These are phyloP conservation scores for Phocoena phocoena DNA, from an alignment of 2,113 vertebrate genomes.

Conservation along the genomic window DNA sequence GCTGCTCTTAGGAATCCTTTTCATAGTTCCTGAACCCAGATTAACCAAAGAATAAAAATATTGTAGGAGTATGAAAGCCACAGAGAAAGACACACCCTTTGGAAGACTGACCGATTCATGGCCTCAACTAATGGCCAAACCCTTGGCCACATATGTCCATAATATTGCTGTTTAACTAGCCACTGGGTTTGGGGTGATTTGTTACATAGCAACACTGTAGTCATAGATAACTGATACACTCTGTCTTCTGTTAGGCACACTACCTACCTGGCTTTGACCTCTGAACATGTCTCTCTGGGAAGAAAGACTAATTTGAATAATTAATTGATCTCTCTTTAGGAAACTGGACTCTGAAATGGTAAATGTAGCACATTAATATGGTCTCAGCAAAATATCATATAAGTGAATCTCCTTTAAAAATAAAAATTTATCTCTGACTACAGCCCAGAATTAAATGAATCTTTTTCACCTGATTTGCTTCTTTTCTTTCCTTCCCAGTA, in stretches of 20 bases:
- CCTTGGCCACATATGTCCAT: not conserved
- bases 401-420: conserved; percentile 35
- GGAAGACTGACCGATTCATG: not conserved
- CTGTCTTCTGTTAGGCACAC: not conserved
- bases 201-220: not conserved
- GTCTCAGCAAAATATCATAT: not conserved
- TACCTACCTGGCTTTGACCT: not conserved
- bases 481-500: not conserved
- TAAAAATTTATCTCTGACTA: conserved; percentile 24
- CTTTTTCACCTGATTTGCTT: not conserved
- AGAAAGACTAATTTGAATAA: not conserved
- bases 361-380: conserved; percentile 14
- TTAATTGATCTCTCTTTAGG: not conserved
- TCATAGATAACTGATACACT: not conserved
- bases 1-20: not conserved
- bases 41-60: not conserved
- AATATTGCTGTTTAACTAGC: not conserved
- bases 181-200: not conserved
- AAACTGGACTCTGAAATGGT: not conserved
- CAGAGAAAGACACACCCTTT: not conserved
- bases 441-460: conserved; percentile 29
- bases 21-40: not conserved
- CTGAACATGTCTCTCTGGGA: not conserved
- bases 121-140: fast-evolving
- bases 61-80: not conserved